Evolutionary conservation across 2,888 invertebrate species (phyloP).

Genomic region (Sympetrum striolatum): DNA sequence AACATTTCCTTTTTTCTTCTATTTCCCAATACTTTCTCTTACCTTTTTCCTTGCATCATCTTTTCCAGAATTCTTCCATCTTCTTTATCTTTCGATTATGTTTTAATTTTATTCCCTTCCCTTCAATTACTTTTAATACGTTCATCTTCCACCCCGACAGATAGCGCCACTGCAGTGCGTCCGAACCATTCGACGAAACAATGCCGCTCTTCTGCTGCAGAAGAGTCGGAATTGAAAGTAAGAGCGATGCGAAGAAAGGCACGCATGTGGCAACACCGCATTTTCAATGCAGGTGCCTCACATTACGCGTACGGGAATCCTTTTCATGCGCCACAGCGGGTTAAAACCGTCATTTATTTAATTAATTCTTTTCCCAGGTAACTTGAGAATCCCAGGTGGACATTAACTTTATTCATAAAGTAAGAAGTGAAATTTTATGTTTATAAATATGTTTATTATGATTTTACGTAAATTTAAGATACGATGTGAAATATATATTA

Average conservation of each 20-base stretch:
- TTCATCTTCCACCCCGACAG: background rate
- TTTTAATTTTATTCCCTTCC: background rate
- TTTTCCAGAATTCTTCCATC: too few relatives aligned
- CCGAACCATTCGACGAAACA: background rate
- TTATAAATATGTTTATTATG: too few relatives aligned
- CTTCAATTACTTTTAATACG: background rate
- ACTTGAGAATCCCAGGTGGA: too few relatives aligned
- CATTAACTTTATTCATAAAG: too few relatives aligned
- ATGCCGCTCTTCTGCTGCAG: background rate
- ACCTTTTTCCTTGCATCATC: too few relatives aligned
- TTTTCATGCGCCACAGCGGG: too few relatives aligned
- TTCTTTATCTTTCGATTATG: background rate
- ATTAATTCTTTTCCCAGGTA: too few relatives aligned
- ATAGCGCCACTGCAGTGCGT: background rate
- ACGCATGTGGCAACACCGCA: background rate
- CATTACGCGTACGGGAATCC: background rate
- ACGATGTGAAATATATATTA: too few relatives aligned
- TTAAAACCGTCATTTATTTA: too few relatives aligned
- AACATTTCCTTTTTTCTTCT: too few relatives aligned
- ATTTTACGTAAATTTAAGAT: too few relatives aligned
- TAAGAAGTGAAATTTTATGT: too few relatives aligned
- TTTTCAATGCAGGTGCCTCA: background rate
- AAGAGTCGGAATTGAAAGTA: background rate
- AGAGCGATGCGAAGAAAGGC: background rate
- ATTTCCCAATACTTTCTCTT: background rate